phyloP scores from a whole-genome alignment of 2,113 vertebrate species.

The Meriones unguiculatus region DNA sequence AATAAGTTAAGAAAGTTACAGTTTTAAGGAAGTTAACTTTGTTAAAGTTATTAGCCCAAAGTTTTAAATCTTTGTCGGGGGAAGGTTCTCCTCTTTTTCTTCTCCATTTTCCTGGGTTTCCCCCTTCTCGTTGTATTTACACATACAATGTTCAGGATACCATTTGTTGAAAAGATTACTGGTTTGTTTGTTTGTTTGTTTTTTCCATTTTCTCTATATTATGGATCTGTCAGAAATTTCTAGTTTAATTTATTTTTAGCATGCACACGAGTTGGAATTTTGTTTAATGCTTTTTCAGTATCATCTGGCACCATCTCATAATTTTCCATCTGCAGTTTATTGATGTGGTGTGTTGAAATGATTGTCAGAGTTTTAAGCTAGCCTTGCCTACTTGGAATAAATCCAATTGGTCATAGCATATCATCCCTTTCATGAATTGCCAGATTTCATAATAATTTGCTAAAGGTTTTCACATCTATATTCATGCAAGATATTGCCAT shows the following conservation, averaged over 20 bases:
- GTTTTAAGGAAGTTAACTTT: background rate
- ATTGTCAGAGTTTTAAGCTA: background rate
- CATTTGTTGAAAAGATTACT: background rate
- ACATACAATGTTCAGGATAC: background rate
- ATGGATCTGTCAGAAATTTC: background rate
- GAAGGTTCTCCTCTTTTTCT: background rate
- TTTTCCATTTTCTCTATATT: background rate
- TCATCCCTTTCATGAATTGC: background rate
- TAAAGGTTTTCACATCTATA: conserved; percentile 24
- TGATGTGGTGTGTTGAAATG: background rate
- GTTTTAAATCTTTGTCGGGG: background rate
- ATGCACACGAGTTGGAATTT: background rate
- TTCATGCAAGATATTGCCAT: background rate
- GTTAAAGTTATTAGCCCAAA: too few species aligned
- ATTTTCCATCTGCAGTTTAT: conserved; percentile 1
- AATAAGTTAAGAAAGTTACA: background rate
- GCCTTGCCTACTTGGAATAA: background rate
- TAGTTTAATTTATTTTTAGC: background rate
- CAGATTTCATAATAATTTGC: conserved; percentile 33
- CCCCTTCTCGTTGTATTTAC: background rate
- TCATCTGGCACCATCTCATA: background rate
- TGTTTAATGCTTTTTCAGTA: background rate
- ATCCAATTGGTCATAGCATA: background rate
- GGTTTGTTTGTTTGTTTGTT: too few species aligned
- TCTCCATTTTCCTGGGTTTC: background rate